Conservation (phyloP, 1,140 invertebrate genomes). For the Nasonia longicornis region DNA sequence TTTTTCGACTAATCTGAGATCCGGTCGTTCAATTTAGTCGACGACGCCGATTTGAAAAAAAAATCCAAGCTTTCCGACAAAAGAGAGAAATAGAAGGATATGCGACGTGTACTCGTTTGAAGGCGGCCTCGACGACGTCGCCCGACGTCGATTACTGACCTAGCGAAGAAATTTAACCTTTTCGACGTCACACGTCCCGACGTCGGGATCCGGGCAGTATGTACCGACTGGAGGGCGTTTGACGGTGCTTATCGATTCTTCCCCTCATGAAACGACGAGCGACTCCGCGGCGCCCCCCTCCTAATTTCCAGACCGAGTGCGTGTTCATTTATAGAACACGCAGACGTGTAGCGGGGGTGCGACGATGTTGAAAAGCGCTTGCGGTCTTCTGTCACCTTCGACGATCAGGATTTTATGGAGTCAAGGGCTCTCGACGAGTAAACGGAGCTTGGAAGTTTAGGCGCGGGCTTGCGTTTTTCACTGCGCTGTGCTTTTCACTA, state of each 20-base stretch:
- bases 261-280: neutral
- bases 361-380: conserved; percentile 56
- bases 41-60: neutral
- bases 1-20: neutral
- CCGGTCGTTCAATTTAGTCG: too few relatives aligned
- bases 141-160: conserved; percentile 52
- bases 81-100: too few relatives aligned
- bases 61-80: too few relatives aligned
- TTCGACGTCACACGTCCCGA: conserved; percentile 63
- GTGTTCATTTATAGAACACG: conserved; percentile 47
- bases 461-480: neutral
- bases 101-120: neutral
- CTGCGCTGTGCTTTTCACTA: neutral
- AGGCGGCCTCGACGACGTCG: neutral
- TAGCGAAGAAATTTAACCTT: conserved; percentile 61
- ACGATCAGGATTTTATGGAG: conserved; percentile 60
- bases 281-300: neutral
- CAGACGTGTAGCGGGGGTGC: conserved; percentile 51
- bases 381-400: conserved; percentile 58
- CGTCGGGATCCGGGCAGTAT: conserved; percentile 62
- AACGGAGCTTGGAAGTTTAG: neutral
- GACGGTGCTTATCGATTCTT: neutral
- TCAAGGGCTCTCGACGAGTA: neutral
- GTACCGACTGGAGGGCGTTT: neutral
- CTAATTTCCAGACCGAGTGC: neutral